Conservation (phyloP, 2,113 vertebrate species). For the Phycodurus eques region DNA sequence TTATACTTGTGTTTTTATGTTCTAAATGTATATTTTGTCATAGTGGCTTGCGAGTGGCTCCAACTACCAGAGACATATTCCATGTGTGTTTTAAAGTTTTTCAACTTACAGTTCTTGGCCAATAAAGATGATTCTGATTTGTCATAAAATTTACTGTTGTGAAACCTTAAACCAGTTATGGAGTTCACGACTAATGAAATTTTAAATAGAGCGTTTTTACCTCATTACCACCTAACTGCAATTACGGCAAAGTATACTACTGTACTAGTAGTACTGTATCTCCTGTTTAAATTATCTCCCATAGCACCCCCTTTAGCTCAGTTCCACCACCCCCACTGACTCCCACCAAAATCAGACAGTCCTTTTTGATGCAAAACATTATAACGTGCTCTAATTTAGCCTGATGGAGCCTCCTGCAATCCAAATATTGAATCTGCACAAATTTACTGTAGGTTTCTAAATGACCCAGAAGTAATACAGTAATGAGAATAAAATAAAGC, state of each 20-base stretch:
- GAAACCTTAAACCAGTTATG: no score
- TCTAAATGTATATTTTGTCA: no score
- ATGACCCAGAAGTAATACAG: background rate
- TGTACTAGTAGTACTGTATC: background rate
- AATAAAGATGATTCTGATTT: no score
- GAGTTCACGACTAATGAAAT: no score
- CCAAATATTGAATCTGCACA: background rate
- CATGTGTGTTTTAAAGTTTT: no score
- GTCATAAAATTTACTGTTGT: no score
- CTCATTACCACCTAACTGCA: background rate
- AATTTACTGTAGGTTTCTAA: background rate
- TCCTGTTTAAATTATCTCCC: background rate
- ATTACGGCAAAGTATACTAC: background rate
- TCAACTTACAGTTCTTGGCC: no score
- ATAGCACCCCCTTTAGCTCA: background rate
- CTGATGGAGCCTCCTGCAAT: background rate
- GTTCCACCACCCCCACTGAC: background rate
- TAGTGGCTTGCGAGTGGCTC: no score
- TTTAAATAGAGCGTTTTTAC: no score
- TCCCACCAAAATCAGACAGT: background rate
- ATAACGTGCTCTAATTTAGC: background rate
- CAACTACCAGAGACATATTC: no score
- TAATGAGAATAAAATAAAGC: background rate
- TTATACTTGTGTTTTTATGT: no score
- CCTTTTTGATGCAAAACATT: background rate